Evolutionary conservation across 2,888 invertebrate species (phyloP).

Genomic region (Julus scandinavius): DNA sequence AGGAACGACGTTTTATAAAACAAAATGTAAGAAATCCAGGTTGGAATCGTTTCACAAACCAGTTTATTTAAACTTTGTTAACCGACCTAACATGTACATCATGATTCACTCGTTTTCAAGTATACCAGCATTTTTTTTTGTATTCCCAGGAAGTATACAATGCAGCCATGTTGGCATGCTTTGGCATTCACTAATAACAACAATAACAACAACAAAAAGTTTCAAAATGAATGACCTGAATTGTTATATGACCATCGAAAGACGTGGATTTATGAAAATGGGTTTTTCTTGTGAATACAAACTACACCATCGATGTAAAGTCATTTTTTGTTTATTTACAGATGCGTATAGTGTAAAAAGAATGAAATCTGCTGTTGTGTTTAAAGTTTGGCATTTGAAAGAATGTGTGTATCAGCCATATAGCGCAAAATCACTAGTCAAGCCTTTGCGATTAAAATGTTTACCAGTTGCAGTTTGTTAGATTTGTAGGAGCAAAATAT

Average conservation of each 20-base stretch:
- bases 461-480: background rate
- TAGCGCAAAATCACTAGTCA: conserved; percentile 44
- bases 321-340: conserved; percentile 4
- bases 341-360: background rate
- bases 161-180: background rate
- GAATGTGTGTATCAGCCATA: conserved; percentile 10
- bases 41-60: no score
- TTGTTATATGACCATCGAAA: background rate
- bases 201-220: background rate
- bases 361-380: background rate
- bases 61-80: no score
- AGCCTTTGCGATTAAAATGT: background rate
- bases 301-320: background rate
- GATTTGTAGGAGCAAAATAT: background rate
- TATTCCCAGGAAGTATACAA: background rate
- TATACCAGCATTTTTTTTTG: background rate
- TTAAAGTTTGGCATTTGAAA: background rate
- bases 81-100: background rate
- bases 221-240: background rate
- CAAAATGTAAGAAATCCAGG: no score
- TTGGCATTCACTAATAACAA: background rate
- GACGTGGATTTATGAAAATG: background rate
- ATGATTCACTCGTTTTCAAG: background rate
- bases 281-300: background rate
- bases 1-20: no score